Base-by-base conservation (phyloP, 2,113 vertebrate genomes). In the Chitala chitala region DNA sequence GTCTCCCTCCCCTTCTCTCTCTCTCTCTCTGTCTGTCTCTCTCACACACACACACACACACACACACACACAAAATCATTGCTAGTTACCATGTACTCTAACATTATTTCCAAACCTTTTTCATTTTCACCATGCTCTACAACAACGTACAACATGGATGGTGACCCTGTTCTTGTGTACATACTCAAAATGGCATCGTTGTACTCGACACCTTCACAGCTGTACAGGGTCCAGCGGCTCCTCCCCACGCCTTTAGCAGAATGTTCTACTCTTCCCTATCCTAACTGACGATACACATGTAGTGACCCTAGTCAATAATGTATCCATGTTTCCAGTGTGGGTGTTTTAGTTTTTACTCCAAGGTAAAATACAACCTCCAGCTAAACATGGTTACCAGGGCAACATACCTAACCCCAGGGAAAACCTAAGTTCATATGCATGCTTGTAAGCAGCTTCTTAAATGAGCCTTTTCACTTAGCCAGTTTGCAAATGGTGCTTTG, bases 301-400 rank as follows among this genome's bases (percentile, higher is more conserved):
- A 36, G 24, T 48, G 65, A 69, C 33, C 46, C 51, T 22, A 71
- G 69, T 71, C 69, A 54, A 54, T 69, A 29, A 55, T 59, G 12
- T 26, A 24, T 69, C 54, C 65, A 69, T n/a, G 69, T 24, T 44
- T 58, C 55, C 46, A 54, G 59, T 51, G 50, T 54, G 63, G 63
- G 54, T 58, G 36, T 12, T 33, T 44, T 38, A 38, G 42, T 69
- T 24, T 58, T 55, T 15, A 26, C 42, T 59, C 24, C 26, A 44
- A 75, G 38, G 53, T 59, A 56, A 46, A 69, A 46, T 15, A 75
- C 58, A 58, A 24, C 46, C 6, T 33, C 22, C 36, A 9, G 61
- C 20, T 24, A 66, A 75, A 69, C 42, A n/a, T 44, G 10, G 64
- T 75, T 75, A 58, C 74, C 65, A 59, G 73, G 61, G 73, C 50